Base-by-base conservation (phyloP, 2,888 invertebrate genomes). In the Drosophila gaucha region DNA sequence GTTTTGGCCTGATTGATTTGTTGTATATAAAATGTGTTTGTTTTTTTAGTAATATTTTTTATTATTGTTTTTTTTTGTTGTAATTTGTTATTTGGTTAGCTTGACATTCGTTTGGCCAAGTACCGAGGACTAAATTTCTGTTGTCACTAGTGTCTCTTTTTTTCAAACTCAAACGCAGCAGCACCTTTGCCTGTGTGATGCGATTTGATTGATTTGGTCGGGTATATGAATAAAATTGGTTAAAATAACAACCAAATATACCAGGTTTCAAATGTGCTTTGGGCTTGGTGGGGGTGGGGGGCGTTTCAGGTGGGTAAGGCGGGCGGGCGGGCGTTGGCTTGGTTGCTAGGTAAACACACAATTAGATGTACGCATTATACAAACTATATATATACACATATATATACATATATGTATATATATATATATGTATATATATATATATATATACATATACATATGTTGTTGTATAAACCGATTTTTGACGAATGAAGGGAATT, bases 101-200 rank as follows among this genome's bases (percentile, higher is more conserved):
- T 64, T 70, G 57, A 31, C 50, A 50, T 74, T 62, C 69, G 70
- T 71, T n/a, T 47, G 65, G 64, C 36, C 74, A 80, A 80, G 77
- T 74, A 76, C 66, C 52, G 39, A 51, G 41, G 33, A 49, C 62
- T 28, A 43, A 68, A 59, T 73, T 64, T 47, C 73, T 64, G 74
- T 88, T 90, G 92, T 92, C 92, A 92, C 92, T 92, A 91, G 91
- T 92, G 92, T 92, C 92, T 92, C 92, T 91, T 90, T 92, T 88
- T 85, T 85, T 84, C 88, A 87, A 84, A 72, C 89, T 88, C 89
- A 88, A 88, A 59, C 85, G 87, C 84, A 88, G 87, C 84, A 88
- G 87, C 84, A 84, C 84, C 86, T 67, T 71, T 67, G 80, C 85
- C 85, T 80, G 49, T 72, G 78, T 71, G 80, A 49, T 77, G 86